Evolutionary conservation across 2,888 invertebrate genomes (phyloP), one percentile per base, ranked within the genome.

Genomic region (Acanthosepion esculentum): DNA sequence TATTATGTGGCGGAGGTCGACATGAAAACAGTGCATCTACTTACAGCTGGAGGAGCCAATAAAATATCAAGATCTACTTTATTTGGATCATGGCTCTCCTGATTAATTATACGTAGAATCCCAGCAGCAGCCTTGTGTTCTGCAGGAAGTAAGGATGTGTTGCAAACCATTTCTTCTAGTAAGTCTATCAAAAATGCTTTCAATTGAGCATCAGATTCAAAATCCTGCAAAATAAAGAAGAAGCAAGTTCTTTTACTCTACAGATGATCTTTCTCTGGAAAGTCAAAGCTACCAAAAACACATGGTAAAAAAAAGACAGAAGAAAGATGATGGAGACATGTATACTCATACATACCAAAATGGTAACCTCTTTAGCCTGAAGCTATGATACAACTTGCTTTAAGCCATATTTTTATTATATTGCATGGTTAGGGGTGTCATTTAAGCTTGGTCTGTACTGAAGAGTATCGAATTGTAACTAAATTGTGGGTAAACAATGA

Each of bases 111-210:
- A 91, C 98, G 98, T 59, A 99, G 97, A 93, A 99, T 98, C 96
- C 99, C 99, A 0, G 98, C 98, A 0, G 99, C 99, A 1, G 99
- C 98, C 97, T 99, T 99, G 97, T 99, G 99, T 97, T 99, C 99
- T 0, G 99, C 98, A 0, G 99, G 99, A 94, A 99, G 98, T 94
- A 99, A 97, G 95, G 98, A 98, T 15, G 97, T 96, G 0, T 99
- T 99, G 96, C 98, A 98, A 94, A 98, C 98, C 96, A 99, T 98
- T 97, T 99, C 99, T 96, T 99, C 99, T 94, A 99, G 98, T 97
- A 99, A 99, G 97, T 98, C 98, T 96, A 98, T 98, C 0, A 99
- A 98, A 96, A 98, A 97, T 50, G 98, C 98, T 95, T 98, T 98
- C 95, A 99, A 98, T 94, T 98, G 98, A 92, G 98, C 98, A 97